Percentiles rank a stretch among this genome's conserved stretches.
Evolutionary conservation across 2,888 invertebrate genomes (phyloP).

Genomic region (Diploptera punctata): DNA sequence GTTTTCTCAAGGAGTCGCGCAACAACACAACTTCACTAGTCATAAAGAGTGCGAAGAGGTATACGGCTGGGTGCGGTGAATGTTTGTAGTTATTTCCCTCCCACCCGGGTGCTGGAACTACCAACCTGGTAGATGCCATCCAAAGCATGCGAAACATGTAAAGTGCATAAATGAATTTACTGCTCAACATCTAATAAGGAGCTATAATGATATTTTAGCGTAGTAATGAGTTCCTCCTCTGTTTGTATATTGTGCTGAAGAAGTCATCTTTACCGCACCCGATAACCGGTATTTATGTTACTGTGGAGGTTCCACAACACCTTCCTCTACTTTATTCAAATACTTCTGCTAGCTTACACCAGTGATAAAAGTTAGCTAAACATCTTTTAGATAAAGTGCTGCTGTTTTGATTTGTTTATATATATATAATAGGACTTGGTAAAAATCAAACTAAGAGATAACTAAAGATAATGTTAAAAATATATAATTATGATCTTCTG

Average conservation of each 20-base stretch:
- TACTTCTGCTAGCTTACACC: no score
- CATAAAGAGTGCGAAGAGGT: conserved; percentile 13
- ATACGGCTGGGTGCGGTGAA: neutral
- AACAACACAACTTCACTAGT: neutral
- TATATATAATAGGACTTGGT: no score
- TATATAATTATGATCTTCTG: no score
- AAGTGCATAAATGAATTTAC: conserved; percentile 18
- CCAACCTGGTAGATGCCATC: neutral
- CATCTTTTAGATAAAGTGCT: no score
- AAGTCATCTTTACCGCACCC: conserved; percentile 11
- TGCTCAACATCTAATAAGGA: conserved; percentile 17
- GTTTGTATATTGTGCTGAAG: neutral
- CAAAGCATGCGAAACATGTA: conserved; percentile 16
- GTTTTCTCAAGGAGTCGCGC: neutral
- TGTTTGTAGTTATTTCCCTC: neutral
- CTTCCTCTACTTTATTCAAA: no score
- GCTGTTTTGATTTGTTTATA: no score
- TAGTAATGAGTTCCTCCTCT: neutral
- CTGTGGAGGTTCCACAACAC: no score
- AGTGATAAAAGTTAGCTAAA: no score
- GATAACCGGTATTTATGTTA: conserved; percentile 16
- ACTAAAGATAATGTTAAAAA: no score
- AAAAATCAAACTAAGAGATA: no score
- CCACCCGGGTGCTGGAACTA: neutral
- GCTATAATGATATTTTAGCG: conserved; percentile 23